Evolutionary conservation across 1,140 invertebrate species (phyloP).

Genomic region (Littorina saxatilis): DNA sequence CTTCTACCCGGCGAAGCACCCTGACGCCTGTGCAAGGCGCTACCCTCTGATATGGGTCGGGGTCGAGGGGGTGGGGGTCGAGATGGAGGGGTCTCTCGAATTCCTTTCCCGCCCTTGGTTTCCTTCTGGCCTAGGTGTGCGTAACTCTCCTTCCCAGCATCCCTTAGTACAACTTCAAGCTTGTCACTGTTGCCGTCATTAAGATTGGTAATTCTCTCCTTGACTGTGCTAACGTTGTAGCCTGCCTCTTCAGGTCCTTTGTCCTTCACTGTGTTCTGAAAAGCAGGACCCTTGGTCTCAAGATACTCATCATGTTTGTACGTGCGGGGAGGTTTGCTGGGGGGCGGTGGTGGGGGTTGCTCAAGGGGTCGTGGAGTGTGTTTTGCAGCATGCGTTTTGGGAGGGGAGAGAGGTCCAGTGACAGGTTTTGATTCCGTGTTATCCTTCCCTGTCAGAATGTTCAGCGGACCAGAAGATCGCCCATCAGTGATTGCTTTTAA

Average conservation of each 20-base stretch:
- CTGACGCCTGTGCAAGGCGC: not conserved
- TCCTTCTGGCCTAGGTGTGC: not conserved
- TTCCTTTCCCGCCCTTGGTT: conserved; percentile 8
- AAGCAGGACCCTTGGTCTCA: conserved; percentile 17
- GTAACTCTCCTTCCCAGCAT: not conserved
- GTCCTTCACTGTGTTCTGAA: not conserved
- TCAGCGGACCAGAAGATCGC: not conserved
- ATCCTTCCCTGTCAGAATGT: not conserved
- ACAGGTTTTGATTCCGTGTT: too few relatives aligned
- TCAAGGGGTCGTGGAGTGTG: conserved; percentile 18
- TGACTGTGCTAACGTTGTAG: not conserved
- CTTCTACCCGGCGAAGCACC: not conserved
- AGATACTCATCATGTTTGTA: conserved; percentile 77
- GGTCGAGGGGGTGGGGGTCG: conserved; percentile 48
- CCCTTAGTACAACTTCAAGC: not conserved
- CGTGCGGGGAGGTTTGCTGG: conserved; percentile 84
- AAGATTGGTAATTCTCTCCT: not conserved
- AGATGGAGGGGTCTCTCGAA: conserved; percentile 39
- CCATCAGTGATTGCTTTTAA: conserved; percentile 1
- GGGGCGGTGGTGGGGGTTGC: conserved; percentile 63
- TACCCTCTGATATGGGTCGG: conserved; percentile 41
- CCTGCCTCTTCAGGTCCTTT: not conserved
- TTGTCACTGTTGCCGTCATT: not conserved
- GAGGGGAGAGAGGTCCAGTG: not conserved
- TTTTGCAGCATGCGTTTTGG: not conserved